Conservation (phyloP, 2,888 invertebrate genomes). For the Rhogogaster chlorosoma region DNA sequence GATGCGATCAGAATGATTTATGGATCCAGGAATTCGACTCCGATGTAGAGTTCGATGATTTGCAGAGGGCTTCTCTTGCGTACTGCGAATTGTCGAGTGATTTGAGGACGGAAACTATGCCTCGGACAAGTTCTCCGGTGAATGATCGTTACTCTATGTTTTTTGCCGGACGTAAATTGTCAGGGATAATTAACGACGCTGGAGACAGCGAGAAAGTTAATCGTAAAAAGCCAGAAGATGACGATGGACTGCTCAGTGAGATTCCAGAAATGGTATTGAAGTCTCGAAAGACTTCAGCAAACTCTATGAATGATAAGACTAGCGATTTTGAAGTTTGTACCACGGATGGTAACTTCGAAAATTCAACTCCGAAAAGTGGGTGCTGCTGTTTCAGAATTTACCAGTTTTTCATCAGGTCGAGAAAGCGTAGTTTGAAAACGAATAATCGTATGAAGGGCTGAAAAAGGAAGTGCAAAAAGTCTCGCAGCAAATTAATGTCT, state of each 20-base stretch:
- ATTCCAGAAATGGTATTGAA: background rate
- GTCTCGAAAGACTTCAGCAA: background rate
- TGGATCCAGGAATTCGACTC: conserved; percentile 56
- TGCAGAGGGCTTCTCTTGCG: background rate
- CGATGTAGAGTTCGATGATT: conserved; percentile 6
- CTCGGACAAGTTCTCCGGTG: background rate
- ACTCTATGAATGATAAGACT: background rate
- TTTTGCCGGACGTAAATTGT: conserved; percentile 54
- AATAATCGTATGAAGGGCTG: conserved; percentile 51
- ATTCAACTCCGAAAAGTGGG: conserved; percentile 54
- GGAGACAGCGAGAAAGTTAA: conserved; percentile 9
- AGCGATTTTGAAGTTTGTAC: background rate
- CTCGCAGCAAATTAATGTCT: background rate
- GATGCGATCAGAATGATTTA: conserved; percentile 57
- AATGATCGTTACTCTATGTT: conserved; percentile 63
- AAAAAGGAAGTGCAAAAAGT: background rate
- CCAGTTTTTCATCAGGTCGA: conserved; percentile 56
- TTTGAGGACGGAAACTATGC: conserved; percentile 13
- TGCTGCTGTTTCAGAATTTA: conserved; percentile 67
- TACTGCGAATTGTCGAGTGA: background rate
- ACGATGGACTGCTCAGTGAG: background rate
- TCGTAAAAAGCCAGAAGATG: background rate
- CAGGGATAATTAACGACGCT: background rate
- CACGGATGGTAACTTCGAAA: conserved; percentile 34
- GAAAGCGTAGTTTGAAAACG: conserved; percentile 18